Base-by-base conservation (phyloP, 2,888 invertebrate genomes). In the Hypena proboscidalis region DNA sequence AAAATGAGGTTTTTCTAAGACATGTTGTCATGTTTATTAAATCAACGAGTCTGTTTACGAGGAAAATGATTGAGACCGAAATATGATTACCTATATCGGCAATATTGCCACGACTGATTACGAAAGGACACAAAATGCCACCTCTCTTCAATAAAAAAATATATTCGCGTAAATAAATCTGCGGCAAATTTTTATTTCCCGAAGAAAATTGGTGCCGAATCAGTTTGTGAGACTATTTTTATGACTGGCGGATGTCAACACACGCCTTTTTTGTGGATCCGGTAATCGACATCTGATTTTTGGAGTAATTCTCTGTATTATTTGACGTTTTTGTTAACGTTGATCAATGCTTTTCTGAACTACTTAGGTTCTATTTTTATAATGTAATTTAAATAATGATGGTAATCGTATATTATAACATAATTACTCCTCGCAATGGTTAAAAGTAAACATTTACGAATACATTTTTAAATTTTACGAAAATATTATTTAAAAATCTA, bases 51-150 rank as follows among this genome's bases (percentile, higher is more conserved):
- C 36, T 58, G 55, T 52, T 26, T 35, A 52, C 35, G 42, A 56
- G 48, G 29, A 49, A 65, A 56, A 56, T 56, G 55, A 63, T 65
- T 65, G 66, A 51, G 50, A 56, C 46, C 48, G 38, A 65, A 64
- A 65, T 37, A 51, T 51, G 50, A 65, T 64, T 64, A 61, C 56
- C 32, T 48, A 43, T 53, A 61, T 64, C 61, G 62, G 27, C 62
- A 64, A 64, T 64, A 61, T 58, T 61, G 66, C 50, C 48, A 36
- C 37, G 33, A 29, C 47, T 65, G 66, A 63, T 63, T 65, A 63
- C 43, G 41, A 26, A 32, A 49, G 25, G 46, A 40, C 33, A 49
- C 32, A 35, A 49, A 54, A 54, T 51, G 41, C 36, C 25, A 37
- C 33, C 45, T 22, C 22, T 19, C 25, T 23, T 4, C n/a, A 1